phyloP scores from a whole-genome alignment of 2,888 invertebrate genomes.

The Notodonta ziczac region DNA sequence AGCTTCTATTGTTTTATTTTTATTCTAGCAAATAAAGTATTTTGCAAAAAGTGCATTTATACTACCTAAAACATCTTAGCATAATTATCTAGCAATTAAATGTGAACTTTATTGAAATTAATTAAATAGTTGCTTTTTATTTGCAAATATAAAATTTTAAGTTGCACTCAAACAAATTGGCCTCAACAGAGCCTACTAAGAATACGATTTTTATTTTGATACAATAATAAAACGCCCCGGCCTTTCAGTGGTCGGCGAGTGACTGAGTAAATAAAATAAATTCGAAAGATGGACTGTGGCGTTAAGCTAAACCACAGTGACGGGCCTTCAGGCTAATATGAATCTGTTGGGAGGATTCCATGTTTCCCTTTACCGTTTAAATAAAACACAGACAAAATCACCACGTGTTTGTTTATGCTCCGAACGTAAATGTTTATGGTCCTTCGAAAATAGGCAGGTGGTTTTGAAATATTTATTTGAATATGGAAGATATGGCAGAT shows the following conservation, averaged over 20 bases:
- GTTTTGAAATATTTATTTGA: too few species aligned
- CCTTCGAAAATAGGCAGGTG: too few species aligned
- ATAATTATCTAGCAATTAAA: neutral
- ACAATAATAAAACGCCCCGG: constrained; percentile 4
- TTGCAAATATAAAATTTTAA: neutral
- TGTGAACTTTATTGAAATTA: neutral
- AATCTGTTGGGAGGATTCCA: constrained; percentile 13
- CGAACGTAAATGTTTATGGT: too few species aligned
- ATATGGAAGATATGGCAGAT: too few species aligned
- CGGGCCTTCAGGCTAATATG: constrained; percentile 16
- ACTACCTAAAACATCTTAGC: too few species aligned
- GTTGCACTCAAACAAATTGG: neutral
- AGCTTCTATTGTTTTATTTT: too few species aligned
- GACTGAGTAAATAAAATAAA: constrained; percentile 31
- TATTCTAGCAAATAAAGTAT: too few species aligned
- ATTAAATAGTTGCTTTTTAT: neutral
- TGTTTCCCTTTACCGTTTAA: constrained; percentile 1
- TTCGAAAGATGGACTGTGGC: constrained; percentile 31
- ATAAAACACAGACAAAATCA: neutral
- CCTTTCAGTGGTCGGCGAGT: constrained; percentile 10
- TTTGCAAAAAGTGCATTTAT: too few species aligned
- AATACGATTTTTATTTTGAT: neutral
- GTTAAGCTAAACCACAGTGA: constrained; percentile 23
- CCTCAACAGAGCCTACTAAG: neutral
- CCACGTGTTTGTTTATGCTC: neutral